Conservation (phyloP, 2,797 vertebrate species). For the Anableps anableps region DNA sequence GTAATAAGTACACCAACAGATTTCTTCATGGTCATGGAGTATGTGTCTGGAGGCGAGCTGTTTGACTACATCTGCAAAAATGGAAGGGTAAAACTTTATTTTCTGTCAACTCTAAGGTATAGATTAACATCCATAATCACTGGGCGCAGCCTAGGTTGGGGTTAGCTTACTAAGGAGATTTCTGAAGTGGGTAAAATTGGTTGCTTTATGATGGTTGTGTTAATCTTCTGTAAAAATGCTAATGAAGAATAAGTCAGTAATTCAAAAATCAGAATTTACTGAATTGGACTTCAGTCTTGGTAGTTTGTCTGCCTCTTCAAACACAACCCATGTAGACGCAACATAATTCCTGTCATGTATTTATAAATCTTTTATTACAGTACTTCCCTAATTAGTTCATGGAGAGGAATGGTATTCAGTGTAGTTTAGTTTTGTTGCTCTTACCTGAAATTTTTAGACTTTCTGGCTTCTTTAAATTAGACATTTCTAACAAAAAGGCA, state of each 20-base stretch:
- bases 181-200: background rate
- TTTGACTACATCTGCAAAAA: constrained; percentile 99
- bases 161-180: constrained; percentile 1
- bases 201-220: background rate
- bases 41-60: constrained; percentile 95
- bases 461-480: background rate
- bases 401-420: background rate
- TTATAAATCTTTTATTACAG: background rate
- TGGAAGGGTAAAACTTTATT: constrained; percentile 86
- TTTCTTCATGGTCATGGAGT: constrained; percentile 99
- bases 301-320: background rate
- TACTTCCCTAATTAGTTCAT: background rate
- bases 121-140: background rate
- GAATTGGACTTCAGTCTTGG: background rate
- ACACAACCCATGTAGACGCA: background rate
- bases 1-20: constrained; percentile 98
- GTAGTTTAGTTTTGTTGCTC: background rate
- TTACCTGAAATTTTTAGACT: background rate
- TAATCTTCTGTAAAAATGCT: background rate
- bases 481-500: background rate
- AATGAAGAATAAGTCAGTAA: background rate
- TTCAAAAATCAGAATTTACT: background rate
- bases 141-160: background rate
- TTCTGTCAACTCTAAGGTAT: background rate
- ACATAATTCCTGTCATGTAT: background rate